Percentiles rank a stretch among this genome's conserved stretches.
Evolutionary conservation across 2,888 invertebrate genomes (phyloP).

Genomic region (Dryobotodes eremita): DNA sequence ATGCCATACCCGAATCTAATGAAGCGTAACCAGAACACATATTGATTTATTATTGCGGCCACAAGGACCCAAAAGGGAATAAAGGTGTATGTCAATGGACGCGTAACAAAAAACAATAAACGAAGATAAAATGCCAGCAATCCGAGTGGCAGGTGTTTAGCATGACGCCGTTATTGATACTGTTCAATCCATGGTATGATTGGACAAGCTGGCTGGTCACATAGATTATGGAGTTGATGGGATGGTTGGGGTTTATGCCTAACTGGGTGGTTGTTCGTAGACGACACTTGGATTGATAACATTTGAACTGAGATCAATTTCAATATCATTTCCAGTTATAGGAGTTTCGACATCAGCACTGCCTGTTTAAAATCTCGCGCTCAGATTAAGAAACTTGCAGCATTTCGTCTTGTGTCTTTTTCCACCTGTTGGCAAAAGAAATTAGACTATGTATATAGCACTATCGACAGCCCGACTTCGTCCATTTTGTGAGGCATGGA

Average conservation of each 20-base stretch:
- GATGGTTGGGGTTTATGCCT: conserved; percentile 9
- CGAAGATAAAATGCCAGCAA: conserved; percentile 82
- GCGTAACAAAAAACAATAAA: conserved; percentile 76
- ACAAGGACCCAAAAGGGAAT: conserved; percentile 70
- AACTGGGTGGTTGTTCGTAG: background rate
- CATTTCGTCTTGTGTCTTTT: too few relatives aligned
- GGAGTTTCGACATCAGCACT: too few relatives aligned
- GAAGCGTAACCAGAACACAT: conserved; percentile 71
- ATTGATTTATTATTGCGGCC: conserved; percentile 71
- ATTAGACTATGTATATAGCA: too few relatives aligned
- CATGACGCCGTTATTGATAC: conserved; percentile 75
- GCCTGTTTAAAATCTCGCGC: too few relatives aligned
- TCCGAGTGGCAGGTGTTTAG: conserved; percentile 80
- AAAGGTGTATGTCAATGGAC: conserved; percentile 77
- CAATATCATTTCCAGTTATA: too few relatives aligned
- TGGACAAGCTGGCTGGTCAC: conserved; percentile 48
- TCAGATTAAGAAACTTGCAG: too few relatives aligned
- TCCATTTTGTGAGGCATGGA: too few relatives aligned
- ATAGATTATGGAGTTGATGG: conserved; percentile 47
- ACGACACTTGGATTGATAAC: background rate
- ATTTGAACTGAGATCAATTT: too few relatives aligned
- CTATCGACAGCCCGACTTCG: background rate
- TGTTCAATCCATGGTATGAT: conserved; percentile 65
- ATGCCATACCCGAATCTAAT: conserved; percentile 64
- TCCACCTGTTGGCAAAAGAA: too few relatives aligned